A percentile compares a stretch with the other conserved stretches of the same genome.
phyloP scores from a whole-genome alignment of 2,113 vertebrate species.

The Entomyzon cyanotis region DNA sequence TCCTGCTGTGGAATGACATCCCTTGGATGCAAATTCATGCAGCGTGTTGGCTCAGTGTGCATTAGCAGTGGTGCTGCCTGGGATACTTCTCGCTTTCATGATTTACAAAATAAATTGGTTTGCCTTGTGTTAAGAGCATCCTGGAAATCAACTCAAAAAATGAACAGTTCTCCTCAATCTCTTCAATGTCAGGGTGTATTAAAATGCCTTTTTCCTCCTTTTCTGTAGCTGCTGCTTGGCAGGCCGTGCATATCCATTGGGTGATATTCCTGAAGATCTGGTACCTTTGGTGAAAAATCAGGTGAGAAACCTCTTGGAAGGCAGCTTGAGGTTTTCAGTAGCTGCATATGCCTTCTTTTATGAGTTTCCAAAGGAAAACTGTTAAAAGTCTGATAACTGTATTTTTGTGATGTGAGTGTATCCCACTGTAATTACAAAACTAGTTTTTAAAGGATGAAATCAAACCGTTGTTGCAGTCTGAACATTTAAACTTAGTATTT shows the following conservation, averaged over 20 bases:
- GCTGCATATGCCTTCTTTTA: not conserved
- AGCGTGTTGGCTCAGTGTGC: not conserved
- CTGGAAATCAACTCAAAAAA: not conserved
- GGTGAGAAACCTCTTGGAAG: slow-evolving; percentile 69
- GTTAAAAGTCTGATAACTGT: not conserved
- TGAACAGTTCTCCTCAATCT: not conserved
- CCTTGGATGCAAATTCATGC: not conserved
- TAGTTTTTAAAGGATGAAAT: not conserved
- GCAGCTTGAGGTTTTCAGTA: not conserved
- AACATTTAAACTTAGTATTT: not conserved
- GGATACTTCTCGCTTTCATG: not conserved
- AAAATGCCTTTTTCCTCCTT: slow-evolving; percentile 13
- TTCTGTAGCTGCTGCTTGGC: slow-evolving; percentile 85
- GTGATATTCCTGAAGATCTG: slow-evolving; percentile 94
- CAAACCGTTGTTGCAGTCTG: not conserved
- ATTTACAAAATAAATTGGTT: not conserved
- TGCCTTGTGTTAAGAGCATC: not conserved
- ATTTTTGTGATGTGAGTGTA: not conserved
- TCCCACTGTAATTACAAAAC: not conserved
- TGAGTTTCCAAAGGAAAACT: not conserved
- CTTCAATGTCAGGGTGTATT: not conserved
- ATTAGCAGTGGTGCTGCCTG: not conserved
- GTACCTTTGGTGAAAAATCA: slow-evolving; percentile 96
- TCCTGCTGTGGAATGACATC: not conserved
- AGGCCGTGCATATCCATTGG: slow-evolving; percentile 92